These are phyloP conservation scores for Sycophila texana DNA, from an alignment of 2,888 invertebrate species.

Conservation along the genomic window DNA sequence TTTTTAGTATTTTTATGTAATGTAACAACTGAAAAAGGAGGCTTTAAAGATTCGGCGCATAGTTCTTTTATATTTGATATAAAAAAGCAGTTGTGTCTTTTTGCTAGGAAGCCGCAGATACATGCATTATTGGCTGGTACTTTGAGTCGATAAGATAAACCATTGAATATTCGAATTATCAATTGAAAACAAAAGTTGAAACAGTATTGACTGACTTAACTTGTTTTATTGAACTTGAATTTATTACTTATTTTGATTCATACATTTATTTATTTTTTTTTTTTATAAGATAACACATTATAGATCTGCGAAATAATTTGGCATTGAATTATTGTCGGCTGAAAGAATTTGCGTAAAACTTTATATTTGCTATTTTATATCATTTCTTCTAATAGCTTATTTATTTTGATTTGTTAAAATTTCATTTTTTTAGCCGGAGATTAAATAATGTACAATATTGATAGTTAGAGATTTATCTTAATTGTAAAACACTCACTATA, in stretches of 20 bases:
- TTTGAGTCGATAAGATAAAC: too few relatives aligned
- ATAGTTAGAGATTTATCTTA: not conserved
- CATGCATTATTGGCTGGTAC: too few relatives aligned
- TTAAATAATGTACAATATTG: too few relatives aligned
- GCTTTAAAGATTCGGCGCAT: too few relatives aligned
- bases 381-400: slow-evolving; percentile 4
- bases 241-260: not conserved
- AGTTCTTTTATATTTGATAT: too few relatives aligned
- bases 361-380: not conserved
- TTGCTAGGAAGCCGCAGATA: too few relatives aligned
- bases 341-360: not conserved
- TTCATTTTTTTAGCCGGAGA: too few relatives aligned
- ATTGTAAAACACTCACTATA: slow-evolving; percentile 12
- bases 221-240: not conserved
- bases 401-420: slow-evolving; percentile 28
- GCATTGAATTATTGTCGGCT: slow-evolving; percentile 17
- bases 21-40: too few relatives aligned
- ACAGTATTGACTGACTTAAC: not conserved
- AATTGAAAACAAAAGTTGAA: too few relatives aligned
- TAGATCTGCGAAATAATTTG: slow-evolving; percentile 23
- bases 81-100: too few relatives aligned
- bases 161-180: too few relatives aligned
- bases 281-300: not conserved
- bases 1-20: too few relatives aligned
- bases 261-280: slow-evolving; percentile 5